A percentile compares a stretch with the other conserved stretches of the same genome.
phyloP scores from a whole-genome alignment of 2,113 vertebrate species.

The Megalops atlanticus region DNA sequence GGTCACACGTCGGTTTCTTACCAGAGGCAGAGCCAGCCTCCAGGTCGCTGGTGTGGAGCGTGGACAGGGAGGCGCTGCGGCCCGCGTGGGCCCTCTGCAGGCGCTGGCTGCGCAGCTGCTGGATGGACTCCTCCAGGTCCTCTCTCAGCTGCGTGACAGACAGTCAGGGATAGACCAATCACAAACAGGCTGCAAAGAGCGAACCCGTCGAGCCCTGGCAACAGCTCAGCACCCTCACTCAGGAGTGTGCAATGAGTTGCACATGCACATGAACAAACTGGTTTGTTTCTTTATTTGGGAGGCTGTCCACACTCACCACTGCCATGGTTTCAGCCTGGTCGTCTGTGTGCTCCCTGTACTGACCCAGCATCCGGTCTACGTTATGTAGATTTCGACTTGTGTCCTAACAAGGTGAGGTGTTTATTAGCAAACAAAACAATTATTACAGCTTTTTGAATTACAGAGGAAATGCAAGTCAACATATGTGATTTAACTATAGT shows the following conservation, averaged over 20 bases:
- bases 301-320: slow-evolving; percentile 67
- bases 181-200: background rate
- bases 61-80: slow-evolving; percentile 81
- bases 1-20: slow-evolving; percentile 55
- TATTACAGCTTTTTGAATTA: no score
- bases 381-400: slow-evolving; percentile 85
- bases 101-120: slow-evolving; percentile 78
- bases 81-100: slow-evolving; percentile 61
- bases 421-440: no score
- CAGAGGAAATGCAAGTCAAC: no score
- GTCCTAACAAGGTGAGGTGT: slow-evolving; percentile 74
- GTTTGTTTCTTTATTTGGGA: no score
- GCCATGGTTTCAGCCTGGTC: slow-evolving; percentile 83
- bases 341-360: slow-evolving; percentile 82
- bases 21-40: slow-evolving; percentile 73
- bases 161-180: background rate
- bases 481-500: no score
- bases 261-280: no score
- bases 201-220: no score
- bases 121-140: slow-evolving; percentile 85
- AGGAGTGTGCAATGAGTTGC: no score
- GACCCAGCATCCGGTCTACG: slow-evolving; percentile 88
- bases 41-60: slow-evolving; percentile 82
- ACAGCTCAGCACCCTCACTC: no score
- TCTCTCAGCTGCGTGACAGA: slow-evolving; percentile 82